Base-by-base conservation (phyloP, 2,797 vertebrate species). In the Carapus acus region DNA sequence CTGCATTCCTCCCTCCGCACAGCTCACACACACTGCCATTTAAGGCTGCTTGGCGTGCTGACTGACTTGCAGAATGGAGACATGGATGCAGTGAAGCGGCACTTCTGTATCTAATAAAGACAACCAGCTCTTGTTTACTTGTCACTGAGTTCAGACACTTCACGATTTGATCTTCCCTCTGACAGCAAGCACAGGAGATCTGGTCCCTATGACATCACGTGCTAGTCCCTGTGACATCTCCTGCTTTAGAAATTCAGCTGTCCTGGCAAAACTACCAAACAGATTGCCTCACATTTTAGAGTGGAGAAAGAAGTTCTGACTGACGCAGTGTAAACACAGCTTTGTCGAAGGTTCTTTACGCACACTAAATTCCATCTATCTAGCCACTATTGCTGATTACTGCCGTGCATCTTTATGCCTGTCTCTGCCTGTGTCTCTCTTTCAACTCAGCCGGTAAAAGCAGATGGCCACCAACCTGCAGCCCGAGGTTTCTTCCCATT, bases 1-100 rank as follows among this genome's bases (percentile, higher is more conserved):
- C 70, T 62, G 62, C 83, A 85, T 88, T 85, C 83, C 84, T 85
- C 59, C 60, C 58, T 48, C 69, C 52, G 62, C 69, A 41, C 64
- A 9, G 58, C 71, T 61, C 77, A 67, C 74, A 72, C 67, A 69
- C 65, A 71, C 74, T 74, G 76, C 86, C 85, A 87, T 87, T 81
- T 87, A 88, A 83, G 85, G 86, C 58, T 69, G 58, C 55, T 8
- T 41, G 69, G 62, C n/a, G 63, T 48, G 64, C 77, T 76, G 78
- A 80, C 68, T 77, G 74, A 56, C 43, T 48, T 24, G 59, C 21
- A 62, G 60, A 64, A 51, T 36, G 43, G 41, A 59, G 54, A 60
- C 57, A 18, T 5, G 58, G 71, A 74, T 64, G 58, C 53, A 65
- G 41, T 57, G 22, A 49, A 75, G 58, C 40, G 46, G 21, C 23